phyloP scores from a whole-genome alignment of 2,888 invertebrate genomes.

The Sarcophaga rosellei region DNA sequence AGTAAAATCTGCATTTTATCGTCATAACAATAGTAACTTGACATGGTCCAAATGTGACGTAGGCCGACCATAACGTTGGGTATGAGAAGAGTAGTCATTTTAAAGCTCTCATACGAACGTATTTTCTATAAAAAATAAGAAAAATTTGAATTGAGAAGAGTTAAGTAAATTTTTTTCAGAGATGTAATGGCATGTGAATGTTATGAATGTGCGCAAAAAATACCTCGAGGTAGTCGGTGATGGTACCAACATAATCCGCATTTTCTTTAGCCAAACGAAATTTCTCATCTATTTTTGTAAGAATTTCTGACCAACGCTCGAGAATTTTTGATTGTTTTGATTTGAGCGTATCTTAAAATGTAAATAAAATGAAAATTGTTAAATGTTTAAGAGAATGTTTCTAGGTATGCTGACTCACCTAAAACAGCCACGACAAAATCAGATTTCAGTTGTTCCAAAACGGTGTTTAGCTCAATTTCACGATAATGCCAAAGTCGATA shows the following conservation, averaged over 20 bases:
- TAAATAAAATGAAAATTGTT: neutral
- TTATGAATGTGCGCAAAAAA: constrained; percentile 54
- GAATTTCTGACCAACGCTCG: constrained; percentile 74
- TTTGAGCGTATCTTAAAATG: constrained; percentile 78
- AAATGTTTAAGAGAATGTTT: too few species aligned
- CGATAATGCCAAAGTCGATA: constrained; percentile 93
- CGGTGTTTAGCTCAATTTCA: constrained; percentile 88
- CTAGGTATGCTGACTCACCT: constrained; percentile 59
- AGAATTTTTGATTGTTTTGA: constrained; percentile 71
- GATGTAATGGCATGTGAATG: constrained; percentile 2
- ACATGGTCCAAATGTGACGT: constrained; percentile 95
- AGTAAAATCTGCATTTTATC: constrained; percentile 93
- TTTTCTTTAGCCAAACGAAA: constrained; percentile 80
- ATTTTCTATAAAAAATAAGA: constrained; percentile 83
- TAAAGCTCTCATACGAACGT: constrained; percentile 86
- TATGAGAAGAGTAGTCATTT: constrained; percentile 87
- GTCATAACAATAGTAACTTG: constrained; percentile 91
- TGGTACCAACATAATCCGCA: constrained; percentile 79
- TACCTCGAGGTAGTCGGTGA: constrained; percentile 82
- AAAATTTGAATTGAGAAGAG: neutral
- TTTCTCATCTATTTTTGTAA: constrained; percentile 71
- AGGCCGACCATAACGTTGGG: constrained; percentile 91
- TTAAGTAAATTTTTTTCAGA: neutral
- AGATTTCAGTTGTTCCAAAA: constrained; percentile 91
- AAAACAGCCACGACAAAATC: constrained; percentile 81